These are phyloP conservation scores for Nasonia vitripennis DNA, from an alignment of 1,140 invertebrate species.

Conservation along the genomic window DNA sequence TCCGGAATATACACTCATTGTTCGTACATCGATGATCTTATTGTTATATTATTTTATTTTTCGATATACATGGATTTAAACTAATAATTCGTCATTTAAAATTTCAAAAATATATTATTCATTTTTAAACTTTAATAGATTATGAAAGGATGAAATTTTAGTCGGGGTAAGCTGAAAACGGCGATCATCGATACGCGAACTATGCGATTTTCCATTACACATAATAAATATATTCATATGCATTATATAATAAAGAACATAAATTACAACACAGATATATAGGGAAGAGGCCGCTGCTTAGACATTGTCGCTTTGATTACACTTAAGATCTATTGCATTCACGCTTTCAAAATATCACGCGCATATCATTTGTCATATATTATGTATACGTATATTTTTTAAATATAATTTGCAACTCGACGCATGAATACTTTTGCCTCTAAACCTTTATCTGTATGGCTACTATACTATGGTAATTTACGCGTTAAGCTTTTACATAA, in stretches of 20 bases:
- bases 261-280: constrained; percentile 64
- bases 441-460: constrained; percentile 29
- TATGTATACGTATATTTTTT: constrained; percentile 50
- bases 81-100: background rate
- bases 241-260: constrained; percentile 59
- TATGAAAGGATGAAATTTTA: background rate
- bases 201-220: constrained; percentile 16
- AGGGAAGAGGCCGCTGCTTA: constrained; percentile 62
- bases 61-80: background rate
- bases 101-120: background rate
- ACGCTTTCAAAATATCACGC: background rate
- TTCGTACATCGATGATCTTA: background rate
- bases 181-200: constrained; percentile 24
- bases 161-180: background rate
- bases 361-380: background rate
- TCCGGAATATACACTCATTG: background rate
- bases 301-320: constrained; percentile 49
- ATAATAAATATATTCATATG: constrained; percentile 55
- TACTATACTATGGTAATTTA: constrained; percentile 48
- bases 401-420: constrained; percentile 7
- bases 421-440: background rate
- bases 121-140: background rate
- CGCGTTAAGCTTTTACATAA: constrained; percentile 2
- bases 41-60: background rate
- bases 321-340: constrained; percentile 39